Evolutionary conservation across 2,888 invertebrate genomes (phyloP).

Genomic region (Cabera pusaria): DNA sequence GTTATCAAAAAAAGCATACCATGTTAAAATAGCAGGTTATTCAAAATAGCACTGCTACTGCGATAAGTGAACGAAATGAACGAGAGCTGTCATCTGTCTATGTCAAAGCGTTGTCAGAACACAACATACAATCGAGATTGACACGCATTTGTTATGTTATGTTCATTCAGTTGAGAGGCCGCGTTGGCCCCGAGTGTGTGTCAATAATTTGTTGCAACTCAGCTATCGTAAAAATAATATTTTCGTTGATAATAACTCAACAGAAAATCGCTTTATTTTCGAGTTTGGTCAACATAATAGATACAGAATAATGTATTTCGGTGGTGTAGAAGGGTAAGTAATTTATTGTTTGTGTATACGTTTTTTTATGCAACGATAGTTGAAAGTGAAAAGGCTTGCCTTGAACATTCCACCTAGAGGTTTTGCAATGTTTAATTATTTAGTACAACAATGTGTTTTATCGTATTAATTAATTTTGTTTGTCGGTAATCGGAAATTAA

Average conservation of each 20-base stretch:
- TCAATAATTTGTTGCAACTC: slow-evolving; percentile 20
- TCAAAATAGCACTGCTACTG: too few species aligned
- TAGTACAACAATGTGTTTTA: slow-evolving; percentile 9
- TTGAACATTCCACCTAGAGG: slow-evolving; percentile 57
- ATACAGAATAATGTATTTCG: slow-evolving; percentile 55
- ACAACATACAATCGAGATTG: too few species aligned
- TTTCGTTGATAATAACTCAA: neutral
- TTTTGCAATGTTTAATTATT: slow-evolving; percentile 45
- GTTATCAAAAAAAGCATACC: too few species aligned
- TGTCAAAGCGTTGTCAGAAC: too few species aligned
- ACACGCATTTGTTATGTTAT: too few species aligned
- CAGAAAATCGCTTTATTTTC: neutral
- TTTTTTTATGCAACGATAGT: slow-evolving; percentile 28
- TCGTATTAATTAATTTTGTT: too few species aligned
- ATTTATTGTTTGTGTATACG: slow-evolving; percentile 18
- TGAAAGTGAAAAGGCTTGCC: slow-evolving; percentile 73
- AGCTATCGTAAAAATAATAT: too few species aligned
- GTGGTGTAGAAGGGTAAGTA: slow-evolving; percentile 76
- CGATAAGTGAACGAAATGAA: too few species aligned
- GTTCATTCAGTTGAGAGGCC: slow-evolving; percentile 44
- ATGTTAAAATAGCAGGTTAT: too few species aligned
- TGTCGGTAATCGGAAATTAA: too few species aligned
- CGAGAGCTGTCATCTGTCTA: too few species aligned
- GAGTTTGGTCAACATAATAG: slow-evolving; percentile 9
- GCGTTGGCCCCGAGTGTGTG: slow-evolving; percentile 44